Base-by-base conservation (phyloP, 2,888 invertebrate species). In the Tupiocoris notatus region DNA sequence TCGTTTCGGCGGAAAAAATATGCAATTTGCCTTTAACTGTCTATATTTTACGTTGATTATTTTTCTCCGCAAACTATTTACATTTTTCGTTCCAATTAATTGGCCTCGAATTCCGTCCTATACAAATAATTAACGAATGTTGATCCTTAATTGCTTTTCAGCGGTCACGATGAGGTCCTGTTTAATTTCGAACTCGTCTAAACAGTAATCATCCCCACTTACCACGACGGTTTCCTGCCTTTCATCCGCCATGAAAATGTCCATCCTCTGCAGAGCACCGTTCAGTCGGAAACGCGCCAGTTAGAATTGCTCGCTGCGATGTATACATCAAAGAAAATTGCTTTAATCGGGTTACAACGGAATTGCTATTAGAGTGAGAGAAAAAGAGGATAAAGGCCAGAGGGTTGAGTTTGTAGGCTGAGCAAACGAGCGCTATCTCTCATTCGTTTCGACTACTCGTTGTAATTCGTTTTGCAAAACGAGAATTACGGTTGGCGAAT, bases 271-370 rank as follows among this genome's bases (percentile, higher is more conserved):
- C 39, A 7, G 6, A 3, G 39, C 39, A 12, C 39, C 39, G 39
- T n/a, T n/a, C n/a, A n/a, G n/a, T n/a, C 6, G 39, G 39, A 12
- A 39, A 39, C 3, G 12, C 12, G 39, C 39, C 12, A 12, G 39
- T 39, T 39, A 3, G 39, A 39, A 39, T 39, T 39, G 39, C 39
- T 39, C 39, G 3, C 39, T 63, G 16, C 25, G 39, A 20, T 39
- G 25, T 18, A n/a, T 17, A 39, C 39, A 65, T 39, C 65, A 65
- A 65, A 65, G 65, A 20, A 3, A 65, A 3, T 39, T 65, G 18
- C 65, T 17, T 17, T 63, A 63, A 63, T 65, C 65, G 64, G 64
- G 12, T 18, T 24, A 64, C 64, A 24, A 24, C 16, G 64, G 64
- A 64, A 64, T 39, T 64, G 64, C 64, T 64, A 64, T 64, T 64